Conservation (phyloP, 1,140 invertebrate species). For the Drosophila sproati region DNA sequence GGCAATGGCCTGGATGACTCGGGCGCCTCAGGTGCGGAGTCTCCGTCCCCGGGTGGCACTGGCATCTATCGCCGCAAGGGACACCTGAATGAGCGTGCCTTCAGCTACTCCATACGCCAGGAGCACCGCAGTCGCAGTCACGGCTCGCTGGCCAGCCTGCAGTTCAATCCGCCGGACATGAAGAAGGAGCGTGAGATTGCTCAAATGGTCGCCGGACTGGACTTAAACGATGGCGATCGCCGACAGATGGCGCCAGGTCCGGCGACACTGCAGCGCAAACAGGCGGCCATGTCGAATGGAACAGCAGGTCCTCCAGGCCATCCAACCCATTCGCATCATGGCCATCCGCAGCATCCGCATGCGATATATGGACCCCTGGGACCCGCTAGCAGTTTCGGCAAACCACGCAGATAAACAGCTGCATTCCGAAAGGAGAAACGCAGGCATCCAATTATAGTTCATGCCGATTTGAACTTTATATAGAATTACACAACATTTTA, state of each 20-base stretch:
- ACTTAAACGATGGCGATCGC: conserved; percentile 89
- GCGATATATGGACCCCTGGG: conserved; percentile 73
- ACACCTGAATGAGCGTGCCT: conserved; percentile 96
- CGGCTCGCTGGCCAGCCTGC: conserved; percentile 94
- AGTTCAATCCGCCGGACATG: conserved; percentile 91
- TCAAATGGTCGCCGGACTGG: conserved; percentile 94
- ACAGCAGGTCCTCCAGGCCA: conserved; percentile 29
- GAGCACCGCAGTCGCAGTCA: conserved; percentile 96
- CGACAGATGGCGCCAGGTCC: conserved; percentile 51
- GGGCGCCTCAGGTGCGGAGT: conserved; percentile 89
- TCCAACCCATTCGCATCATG: conserved; percentile 25
- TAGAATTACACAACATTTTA: conserved; percentile 52
- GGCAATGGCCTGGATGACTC: conserved; percentile 86
- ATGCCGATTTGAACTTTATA: conserved; percentile 11
- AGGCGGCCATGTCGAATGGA: conserved; percentile 56
- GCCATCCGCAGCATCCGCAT: conserved; percentile 57
- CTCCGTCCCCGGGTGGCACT: conserved; percentile 90
- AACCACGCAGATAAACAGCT: conserved; percentile 74
- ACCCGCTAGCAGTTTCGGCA: conserved; percentile 75
- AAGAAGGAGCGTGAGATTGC: conserved; percentile 96
- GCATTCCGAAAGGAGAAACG: background rate
- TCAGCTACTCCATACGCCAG: conserved; percentile 96
- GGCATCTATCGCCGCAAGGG: conserved; percentile 95
- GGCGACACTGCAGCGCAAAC: conserved; percentile 74
- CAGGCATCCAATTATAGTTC: background rate